Evolutionary conservation across 2,888 invertebrate species (phyloP).

Genomic region (Drosophila fulvimacula): DNA sequence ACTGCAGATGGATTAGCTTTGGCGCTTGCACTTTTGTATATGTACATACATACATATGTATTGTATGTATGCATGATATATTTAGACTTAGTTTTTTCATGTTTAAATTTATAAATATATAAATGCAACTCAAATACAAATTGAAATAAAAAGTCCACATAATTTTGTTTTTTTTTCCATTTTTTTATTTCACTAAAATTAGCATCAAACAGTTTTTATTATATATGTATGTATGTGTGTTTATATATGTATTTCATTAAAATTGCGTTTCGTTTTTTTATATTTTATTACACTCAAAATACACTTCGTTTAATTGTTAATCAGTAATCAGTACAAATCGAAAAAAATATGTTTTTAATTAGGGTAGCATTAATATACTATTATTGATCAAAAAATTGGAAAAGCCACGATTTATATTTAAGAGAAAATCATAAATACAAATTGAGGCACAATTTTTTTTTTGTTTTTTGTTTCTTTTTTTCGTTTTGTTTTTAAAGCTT

Average conservation of each 20-base stretch:
- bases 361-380: slow-evolving; percentile 48
- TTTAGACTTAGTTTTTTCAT: no score
- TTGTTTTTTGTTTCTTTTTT: slow-evolving; percentile 26
- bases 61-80: no score
- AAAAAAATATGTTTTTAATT: slow-evolving; percentile 53
- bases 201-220: slow-evolving; percentile 62
- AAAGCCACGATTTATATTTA: slow-evolving; percentile 26
- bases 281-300: slow-evolving; percentile 37
- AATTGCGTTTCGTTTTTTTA: slow-evolving; percentile 26
- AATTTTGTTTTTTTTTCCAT: slow-evolving; percentile 12
- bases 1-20: neutral
- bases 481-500: slow-evolving; percentile 61
- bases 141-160: neutral
- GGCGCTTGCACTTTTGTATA: neutral
- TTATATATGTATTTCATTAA: slow-evolving; percentile 21
- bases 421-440: slow-evolving; percentile 36
- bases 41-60: neutral
- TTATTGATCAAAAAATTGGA: slow-evolving; percentile 43
- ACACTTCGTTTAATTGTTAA: slow-evolving; percentile 64
- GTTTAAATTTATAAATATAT: neutral
- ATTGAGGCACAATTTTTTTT: slow-evolving; percentile 25
- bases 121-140: neutral
- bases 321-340: slow-evolving; percentile 82
- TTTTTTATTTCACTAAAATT: slow-evolving; percentile 70
- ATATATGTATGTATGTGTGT: slow-evolving; percentile 19